phyloP scores from a whole-genome alignment of 1,140 invertebrate genomes.

The Drosophila orosa region DNA sequence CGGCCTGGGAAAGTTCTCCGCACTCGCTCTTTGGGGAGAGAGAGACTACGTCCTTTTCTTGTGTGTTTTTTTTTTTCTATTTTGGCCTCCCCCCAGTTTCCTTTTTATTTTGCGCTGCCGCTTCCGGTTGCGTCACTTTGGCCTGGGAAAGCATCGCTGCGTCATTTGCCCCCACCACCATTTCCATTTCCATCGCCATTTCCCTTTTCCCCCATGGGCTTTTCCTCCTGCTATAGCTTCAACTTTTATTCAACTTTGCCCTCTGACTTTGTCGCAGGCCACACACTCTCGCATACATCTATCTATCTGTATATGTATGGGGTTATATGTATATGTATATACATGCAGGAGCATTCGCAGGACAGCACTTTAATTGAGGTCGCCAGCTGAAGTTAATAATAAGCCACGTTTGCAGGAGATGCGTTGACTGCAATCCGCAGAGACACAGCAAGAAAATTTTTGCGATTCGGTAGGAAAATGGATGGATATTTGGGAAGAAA shows the following conservation, averaged over 20 bases:
- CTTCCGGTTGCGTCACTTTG: conserved; percentile 80
- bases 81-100: conserved; percentile 6
- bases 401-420: conserved; percentile 27
- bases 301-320: neutral
- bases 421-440: conserved; percentile 18
- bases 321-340: neutral
- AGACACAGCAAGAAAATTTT: neutral
- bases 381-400: conserved; percentile 75
- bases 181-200: conserved; percentile 11
- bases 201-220: conserved; percentile 18
- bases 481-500: too few relatives aligned
- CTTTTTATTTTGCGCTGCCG: conserved; percentile 21
- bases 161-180: conserved; percentile 50
- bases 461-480: neutral
- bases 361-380: conserved; percentile 79
- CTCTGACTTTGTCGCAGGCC: conserved; percentile 73
- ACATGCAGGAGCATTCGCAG: conserved; percentile 15
- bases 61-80: neutral
- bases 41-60: conserved; percentile 16
- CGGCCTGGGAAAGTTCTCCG: conserved; percentile 38
- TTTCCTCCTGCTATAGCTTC: conserved; percentile 30
- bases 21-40: conserved; percentile 12
- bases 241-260: conserved; percentile 83
- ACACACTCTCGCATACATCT: neutral
- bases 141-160: conserved; percentile 52